These are phyloP conservation scores for Noctua janthe DNA, from an alignment of 2,888 invertebrate species.

Conservation along the genomic window DNA sequence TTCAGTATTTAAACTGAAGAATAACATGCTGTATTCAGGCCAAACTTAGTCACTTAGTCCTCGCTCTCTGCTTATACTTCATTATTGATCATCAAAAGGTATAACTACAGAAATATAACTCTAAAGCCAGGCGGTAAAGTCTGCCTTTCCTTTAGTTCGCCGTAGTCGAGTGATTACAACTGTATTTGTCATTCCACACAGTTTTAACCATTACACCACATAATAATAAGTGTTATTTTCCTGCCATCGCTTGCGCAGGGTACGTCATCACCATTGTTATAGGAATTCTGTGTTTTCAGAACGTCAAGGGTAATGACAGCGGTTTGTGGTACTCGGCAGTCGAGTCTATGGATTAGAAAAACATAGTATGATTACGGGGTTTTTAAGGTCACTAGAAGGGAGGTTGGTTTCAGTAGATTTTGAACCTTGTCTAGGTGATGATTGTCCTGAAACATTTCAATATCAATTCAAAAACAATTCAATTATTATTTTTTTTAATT, in stretches of 20 bases:
- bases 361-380: constrained; percentile 25
- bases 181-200: constrained; percentile 50
- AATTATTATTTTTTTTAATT: no score
- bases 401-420: constrained; percentile 10
- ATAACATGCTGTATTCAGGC: constrained; percentile 12
- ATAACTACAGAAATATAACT: constrained; percentile 41
- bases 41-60: constrained; percentile 16
- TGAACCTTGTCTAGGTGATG: background rate
- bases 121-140: constrained; percentile 27
- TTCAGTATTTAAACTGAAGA: constrained; percentile 21
- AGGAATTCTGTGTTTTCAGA: constrained; percentile 67
- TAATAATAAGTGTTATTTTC: constrained; percentile 69
- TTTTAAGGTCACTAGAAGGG: constrained; percentile 4
- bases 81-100: constrained; percentile 30
- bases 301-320: constrained; percentile 62
- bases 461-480: no score
- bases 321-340: constrained; percentile 43
- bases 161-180: constrained; percentile 55
- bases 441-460: background rate
- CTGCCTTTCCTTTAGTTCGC: constrained; percentile 54
- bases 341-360: constrained; percentile 31
- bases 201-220: constrained; percentile 59
- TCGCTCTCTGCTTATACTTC: constrained; percentile 12
- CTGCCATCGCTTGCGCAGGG: constrained; percentile 60
- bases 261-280: constrained; percentile 73